A percentile compares a stretch with the other conserved stretches of the same genome.
Conservation (phyloP, 2,797 vertebrate genomes). For the Acipenser oxyrinchus region DNA sequence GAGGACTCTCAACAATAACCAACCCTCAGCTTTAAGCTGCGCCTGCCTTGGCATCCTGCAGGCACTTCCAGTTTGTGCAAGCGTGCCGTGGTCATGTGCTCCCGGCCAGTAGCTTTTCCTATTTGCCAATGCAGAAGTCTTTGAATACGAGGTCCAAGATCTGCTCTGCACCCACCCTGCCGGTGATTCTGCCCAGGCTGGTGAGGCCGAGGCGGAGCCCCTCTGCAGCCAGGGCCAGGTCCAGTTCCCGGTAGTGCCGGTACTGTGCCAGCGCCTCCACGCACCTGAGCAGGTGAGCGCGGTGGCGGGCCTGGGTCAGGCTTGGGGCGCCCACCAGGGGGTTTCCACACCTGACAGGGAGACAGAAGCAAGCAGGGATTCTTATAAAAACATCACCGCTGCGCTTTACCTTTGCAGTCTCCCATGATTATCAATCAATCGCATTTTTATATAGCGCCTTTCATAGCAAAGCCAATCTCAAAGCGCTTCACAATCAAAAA, state of each 20-base stretch:
- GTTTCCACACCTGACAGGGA: constrained; percentile 67
- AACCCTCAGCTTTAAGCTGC: not conserved
- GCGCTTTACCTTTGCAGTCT: too few species aligned
- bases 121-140: constrained; percentile 89
- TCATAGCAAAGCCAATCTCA: too few species aligned
- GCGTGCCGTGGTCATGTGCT: not conserved
- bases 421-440: too few species aligned
- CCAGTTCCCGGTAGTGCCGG: constrained; percentile 43
- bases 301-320: constrained; percentile 74
- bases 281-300: constrained; percentile 67
- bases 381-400: too few species aligned
- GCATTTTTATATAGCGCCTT: too few species aligned
- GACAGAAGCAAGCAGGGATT: too few species aligned
- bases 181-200: constrained; percentile 67
- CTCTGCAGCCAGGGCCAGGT: constrained; percentile 74
- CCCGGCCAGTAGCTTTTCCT: constrained; percentile 12
- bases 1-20: not conserved
- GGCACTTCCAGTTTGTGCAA: not conserved
- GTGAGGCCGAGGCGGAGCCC: constrained; percentile 68
- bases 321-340: constrained; percentile 64
- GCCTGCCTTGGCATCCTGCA: not conserved
- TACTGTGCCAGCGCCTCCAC: constrained; percentile 59
- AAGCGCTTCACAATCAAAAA: too few species aligned
- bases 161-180: constrained; percentile 67
- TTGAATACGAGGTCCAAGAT: constrained; percentile 79